Percentiles rank a stretch among this genome's conserved stretches.
Evolutionary conservation across 2,888 invertebrate species (phyloP).

Genomic region (Drosophila austrosaltans): DNA sequence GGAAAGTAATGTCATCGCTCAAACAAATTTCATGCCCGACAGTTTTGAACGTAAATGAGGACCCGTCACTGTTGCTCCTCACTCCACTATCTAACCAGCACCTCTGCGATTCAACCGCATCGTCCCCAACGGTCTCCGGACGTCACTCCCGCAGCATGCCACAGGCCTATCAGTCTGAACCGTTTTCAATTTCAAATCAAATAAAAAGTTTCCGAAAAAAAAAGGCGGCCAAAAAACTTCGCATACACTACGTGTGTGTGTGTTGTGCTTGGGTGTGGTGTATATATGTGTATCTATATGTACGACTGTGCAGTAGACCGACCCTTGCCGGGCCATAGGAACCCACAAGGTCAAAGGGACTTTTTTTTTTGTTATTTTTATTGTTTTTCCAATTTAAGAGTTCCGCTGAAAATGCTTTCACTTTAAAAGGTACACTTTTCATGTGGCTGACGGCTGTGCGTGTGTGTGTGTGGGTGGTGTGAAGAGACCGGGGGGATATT

Average conservation of each 20-base stretch:
- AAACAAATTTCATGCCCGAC: constrained; percentile 60
- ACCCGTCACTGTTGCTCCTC: constrained; percentile 5
- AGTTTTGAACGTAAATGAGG: constrained; percentile 42
- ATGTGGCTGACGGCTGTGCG: not conserved
- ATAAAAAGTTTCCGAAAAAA: constrained; percentile 61
- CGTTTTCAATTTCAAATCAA: constrained; percentile 71
- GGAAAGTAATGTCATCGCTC: constrained; percentile 39
- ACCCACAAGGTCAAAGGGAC: constrained; percentile 64
- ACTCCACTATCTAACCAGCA: not conserved
- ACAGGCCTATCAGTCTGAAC: constrained; percentile 51
- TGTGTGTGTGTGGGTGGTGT: not conserved
- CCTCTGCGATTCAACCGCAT: not conserved
- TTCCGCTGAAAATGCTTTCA: constrained; percentile 44
- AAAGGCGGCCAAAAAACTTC: constrained; percentile 45
- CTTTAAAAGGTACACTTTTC: constrained; percentile 63
- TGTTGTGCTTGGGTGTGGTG: not conserved
- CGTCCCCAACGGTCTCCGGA: not conserved
- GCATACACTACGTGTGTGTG: constrained; percentile 22
- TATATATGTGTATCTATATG: constrained; percentile 22
- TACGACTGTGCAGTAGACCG: constrained; percentile 34
- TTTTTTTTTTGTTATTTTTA: constrained; percentile 48
- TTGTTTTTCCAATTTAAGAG: constrained; percentile 55
- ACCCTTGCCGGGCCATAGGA: constrained; percentile 16
- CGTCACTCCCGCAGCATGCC: constrained; percentile 7
- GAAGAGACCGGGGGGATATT: constrained; percentile 2